These are phyloP conservation scores for Morone chrysops DNA, from an alignment of 2,113 vertebrate species.

Conservation along the genomic window DNA sequence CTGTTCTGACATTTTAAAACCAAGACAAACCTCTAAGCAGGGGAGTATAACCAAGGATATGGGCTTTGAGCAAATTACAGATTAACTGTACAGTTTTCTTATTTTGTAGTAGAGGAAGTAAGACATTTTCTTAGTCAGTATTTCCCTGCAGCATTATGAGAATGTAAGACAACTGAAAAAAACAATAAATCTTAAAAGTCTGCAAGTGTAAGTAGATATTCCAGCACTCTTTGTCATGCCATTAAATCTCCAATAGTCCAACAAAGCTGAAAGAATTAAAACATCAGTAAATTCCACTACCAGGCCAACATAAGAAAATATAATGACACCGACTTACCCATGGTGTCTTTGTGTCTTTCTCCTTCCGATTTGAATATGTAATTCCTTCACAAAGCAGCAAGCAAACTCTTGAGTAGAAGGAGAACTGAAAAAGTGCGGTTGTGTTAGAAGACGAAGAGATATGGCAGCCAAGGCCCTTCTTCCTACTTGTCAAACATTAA, in stretches of 20 bases:
- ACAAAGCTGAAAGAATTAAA: neutral
- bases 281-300: neutral
- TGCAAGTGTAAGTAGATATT: neutral
- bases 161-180: neutral
- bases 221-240: too few species aligned
- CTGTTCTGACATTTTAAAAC: slow-evolving; percentile 55
- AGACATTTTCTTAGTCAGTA: neutral
- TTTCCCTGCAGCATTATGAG: neutral
- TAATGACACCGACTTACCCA: slow-evolving; percentile 78
- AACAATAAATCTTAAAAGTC: neutral
- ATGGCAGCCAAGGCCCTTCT: slow-evolving; percentile 62
- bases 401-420: slow-evolving; percentile 30
- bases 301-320: neutral
- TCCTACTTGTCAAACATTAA: slow-evolving; percentile 83
- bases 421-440: slow-evolving; percentile 54
- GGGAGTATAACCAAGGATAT: slow-evolving; percentile 14
- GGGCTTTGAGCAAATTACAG: neutral
- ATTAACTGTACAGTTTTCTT: neutral
- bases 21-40: slow-evolving; percentile 19
- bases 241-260: neutral
- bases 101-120: neutral
- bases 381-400: slow-evolving; percentile 33
- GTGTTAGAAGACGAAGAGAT: slow-evolving; percentile 25
- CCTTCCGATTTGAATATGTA: slow-evolving; percentile 13
- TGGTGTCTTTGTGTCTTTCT: slow-evolving; percentile 39